Evolutionary conservation across 2,888 invertebrate genomes (phyloP), one percentile per base, ranked within the genome.

Genomic region (Andrena flavipes): DNA sequence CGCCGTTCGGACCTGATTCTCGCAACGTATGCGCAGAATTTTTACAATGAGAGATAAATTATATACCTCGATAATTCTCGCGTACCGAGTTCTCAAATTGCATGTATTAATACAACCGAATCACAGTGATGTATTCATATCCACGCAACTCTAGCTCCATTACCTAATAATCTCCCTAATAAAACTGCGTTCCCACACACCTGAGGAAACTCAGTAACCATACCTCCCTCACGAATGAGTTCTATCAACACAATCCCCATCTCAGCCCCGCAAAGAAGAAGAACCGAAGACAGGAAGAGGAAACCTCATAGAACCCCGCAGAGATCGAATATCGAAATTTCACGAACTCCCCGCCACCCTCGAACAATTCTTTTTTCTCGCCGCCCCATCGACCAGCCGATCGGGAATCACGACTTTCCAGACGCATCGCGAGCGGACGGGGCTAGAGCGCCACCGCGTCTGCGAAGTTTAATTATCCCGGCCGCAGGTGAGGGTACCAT

Each of bases 381-480:
- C 23, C n/a, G 49, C 30, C 42, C 48, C 59, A 56, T 78, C 54
- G 63, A 51, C 23, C n/a, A 7, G n/a, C n/a, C 63, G 68, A 80
- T 80, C 72, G 68, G 26, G 72, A 54, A 69, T 63, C 76, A 56
- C 72, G 81, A 69, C 62, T 76, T 69, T 20, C 51, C 54, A 26
- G 69, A 62, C 29, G 73, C 77, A 67, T 76, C 64, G 59, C 26
- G 20, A 29, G 6, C 16, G 26, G 60, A 48, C 49, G 8, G 65
- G 49, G 42, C 70, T 56, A 76, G 59, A 72, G 69, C 76, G 79
- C 75, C 81, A 62, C 74, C 76, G 75, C 84, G 89, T 91, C 90
- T 89, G 84, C 85, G 84, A 90, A 90, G 90, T 91, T 90, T 90
- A 90, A 91, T 91, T 89, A 84, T 87, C 86, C 56, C 73, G 51